These are phyloP conservation scores for Crambe crambe DNA, from an alignment of 37 sponge, comb jelly and placozoan species.

Conservation along the genomic window DNA sequence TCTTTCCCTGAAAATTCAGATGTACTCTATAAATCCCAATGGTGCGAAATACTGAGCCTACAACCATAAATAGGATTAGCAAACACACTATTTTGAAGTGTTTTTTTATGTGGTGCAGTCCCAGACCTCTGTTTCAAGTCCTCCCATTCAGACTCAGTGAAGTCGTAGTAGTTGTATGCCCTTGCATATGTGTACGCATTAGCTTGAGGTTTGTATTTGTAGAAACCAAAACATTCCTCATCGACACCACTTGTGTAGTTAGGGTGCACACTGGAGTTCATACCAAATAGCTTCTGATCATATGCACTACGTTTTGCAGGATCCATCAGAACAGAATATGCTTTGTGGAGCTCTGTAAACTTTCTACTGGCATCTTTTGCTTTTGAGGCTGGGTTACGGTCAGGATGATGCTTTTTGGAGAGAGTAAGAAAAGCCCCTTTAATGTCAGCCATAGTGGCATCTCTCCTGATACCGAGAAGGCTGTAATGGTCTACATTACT, in stretches of 20 bases:
- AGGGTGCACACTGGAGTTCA: background rate
- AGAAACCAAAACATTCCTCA: background rate
- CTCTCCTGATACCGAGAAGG: constrained; percentile 35
- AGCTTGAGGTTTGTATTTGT: background rate
- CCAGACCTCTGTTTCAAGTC: background rate
- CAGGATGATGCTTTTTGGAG: constrained; percentile 69
- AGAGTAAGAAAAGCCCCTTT: constrained; percentile 48
- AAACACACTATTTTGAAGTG: constrained; percentile 10
- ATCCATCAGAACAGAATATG: constrained; percentile 46
- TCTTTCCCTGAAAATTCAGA: constrained; percentile 1
- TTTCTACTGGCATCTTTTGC: background rate
- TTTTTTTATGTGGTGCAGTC: background rate
- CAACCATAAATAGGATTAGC: constrained; percentile 20
- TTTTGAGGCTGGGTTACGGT: constrained; percentile 38
- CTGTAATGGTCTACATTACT: background rate
- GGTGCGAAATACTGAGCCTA: constrained; percentile 8
- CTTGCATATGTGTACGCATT: background rate
- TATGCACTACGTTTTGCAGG: constrained; percentile 31
- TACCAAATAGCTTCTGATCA: constrained; percentile 22
- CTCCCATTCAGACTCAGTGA: constrained; percentile 14
- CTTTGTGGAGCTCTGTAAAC: constrained; percentile 63
- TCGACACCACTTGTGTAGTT: background rate
- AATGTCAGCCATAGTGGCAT: constrained; percentile 46
- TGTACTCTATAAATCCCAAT: constrained; percentile 19
- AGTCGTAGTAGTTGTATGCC: background rate